A percentile compares a stretch with the other conserved stretches of the same genome.
Conservation (phyloP, 1,140 invertebrate genomes). For the Riptortus pedestris region DNA sequence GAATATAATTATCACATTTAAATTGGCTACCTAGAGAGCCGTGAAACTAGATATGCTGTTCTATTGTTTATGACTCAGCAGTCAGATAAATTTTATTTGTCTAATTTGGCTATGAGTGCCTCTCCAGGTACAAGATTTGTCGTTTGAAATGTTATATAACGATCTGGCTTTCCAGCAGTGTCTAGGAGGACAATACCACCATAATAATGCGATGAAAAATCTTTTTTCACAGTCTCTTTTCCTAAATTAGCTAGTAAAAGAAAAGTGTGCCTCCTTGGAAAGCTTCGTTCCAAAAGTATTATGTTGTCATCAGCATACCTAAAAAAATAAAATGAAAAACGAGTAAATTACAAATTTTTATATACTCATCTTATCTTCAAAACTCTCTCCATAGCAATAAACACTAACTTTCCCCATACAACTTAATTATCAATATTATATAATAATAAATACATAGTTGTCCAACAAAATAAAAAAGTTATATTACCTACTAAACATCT, state of each 20-base stretch:
- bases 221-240: conserved; percentile 44
- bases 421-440: too few relatives aligned
- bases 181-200: conserved; percentile 58
- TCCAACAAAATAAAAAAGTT: too few relatives aligned
- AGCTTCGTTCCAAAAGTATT: conserved; percentile 60
- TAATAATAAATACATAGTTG: too few relatives aligned
- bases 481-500: too few relatives aligned
- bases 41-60: too few relatives aligned
- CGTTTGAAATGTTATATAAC: conserved; percentile 55
- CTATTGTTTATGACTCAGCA: too few relatives aligned
- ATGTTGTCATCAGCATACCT: conserved; percentile 49
- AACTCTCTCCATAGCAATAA: too few relatives aligned
- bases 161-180: conserved; percentile 44
- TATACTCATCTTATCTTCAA: conserved; percentile 4
- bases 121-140: conserved; percentile 49
- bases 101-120: conserved; percentile 53
- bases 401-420: too few relatives aligned
- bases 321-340: too few relatives aligned
- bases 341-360: too few relatives aligned
- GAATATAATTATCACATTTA: too few relatives aligned
- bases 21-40: too few relatives aligned
- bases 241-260: conserved; percentile 62
- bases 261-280: conserved; percentile 60
- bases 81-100: conserved; percentile 41
- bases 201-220: conserved; percentile 62